Evolutionary conservation across 2,888 invertebrate species (phyloP), one percentile per base, ranked within the genome.

Genomic region (Rhamnusium bicolor): DNA sequence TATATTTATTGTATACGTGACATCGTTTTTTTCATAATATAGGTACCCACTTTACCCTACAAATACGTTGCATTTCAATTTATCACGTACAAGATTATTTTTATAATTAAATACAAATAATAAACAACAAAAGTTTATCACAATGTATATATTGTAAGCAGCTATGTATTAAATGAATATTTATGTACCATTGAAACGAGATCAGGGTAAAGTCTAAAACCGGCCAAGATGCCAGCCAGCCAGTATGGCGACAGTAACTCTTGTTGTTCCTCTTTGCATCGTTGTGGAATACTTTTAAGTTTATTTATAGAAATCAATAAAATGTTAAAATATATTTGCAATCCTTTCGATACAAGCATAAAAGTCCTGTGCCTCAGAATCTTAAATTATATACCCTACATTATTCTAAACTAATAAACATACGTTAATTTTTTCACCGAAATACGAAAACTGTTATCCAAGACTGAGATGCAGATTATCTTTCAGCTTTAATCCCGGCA

Each of bases 231-330:
- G 61, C 61, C 40, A 62, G 24, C 61, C 24, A 62, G 61, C 47
- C 61, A 40, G 61, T 62, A 62, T 62, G 61, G 61, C 61, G 61
- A 62, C 61, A 46, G 12, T 18, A 21, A 19, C 47, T 62, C 40
- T 62, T 62, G 46, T 61, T 47, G 47, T 62, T n/a, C 19, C 61
- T 46, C 21, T 47, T 19, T 47, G 10, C n/a, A n/a, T 47, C 46
- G 46, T 47, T 24, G 21, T 47, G 46, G 46, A 62, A 62, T 47
- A 46, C 40, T 7, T 62, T 46, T 18, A 62, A 8, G 5, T 62
- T n/a, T 62, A 46, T 62, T 21, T 62, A 21, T 46, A 46, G 61
- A 19, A 62, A 62, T 62, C 61, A 18, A 62, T 62, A 62, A 21
- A 19, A 47, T 21, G 21, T 32, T n/a, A 62, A 62, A 21, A 46